Conservation (phyloP, 2,888 invertebrate species). For the Blastobasis lacticolella region DNA sequence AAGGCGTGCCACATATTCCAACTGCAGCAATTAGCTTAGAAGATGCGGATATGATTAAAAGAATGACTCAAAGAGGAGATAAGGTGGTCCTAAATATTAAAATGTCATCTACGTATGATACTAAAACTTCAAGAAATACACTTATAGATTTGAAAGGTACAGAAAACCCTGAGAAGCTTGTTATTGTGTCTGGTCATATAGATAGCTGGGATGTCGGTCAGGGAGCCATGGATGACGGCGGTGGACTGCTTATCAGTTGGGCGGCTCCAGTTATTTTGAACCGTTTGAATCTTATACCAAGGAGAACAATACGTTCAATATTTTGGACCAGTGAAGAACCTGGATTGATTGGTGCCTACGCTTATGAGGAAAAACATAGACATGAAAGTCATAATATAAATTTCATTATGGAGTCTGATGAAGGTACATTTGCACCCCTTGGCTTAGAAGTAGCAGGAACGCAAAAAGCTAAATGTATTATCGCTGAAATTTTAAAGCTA, state of each 20-base stretch:
- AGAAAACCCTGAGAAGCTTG: slow-evolving; percentile 61
- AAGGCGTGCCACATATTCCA: slow-evolving; percentile 78
- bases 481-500: slow-evolving; percentile 79
- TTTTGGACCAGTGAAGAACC: slow-evolving; percentile 89
- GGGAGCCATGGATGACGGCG: slow-evolving; percentile 91
- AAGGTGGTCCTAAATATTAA: slow-evolving; percentile 67
- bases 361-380: slow-evolving; percentile 77
- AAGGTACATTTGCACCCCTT: slow-evolving; percentile 83
- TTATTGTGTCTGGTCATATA: slow-evolving; percentile 87
- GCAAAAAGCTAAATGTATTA: slow-evolving; percentile 76
- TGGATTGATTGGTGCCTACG: slow-evolving; percentile 78
- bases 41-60: slow-evolving; percentile 82
- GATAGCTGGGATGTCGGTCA: slow-evolving; percentile 93
- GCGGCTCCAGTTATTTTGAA: slow-evolving; percentile 80
- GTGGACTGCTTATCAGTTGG: slow-evolving; percentile 87
- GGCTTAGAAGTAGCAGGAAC: slow-evolving; percentile 81
- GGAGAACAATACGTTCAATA: slow-evolving; percentile 81
- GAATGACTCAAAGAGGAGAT: slow-evolving; percentile 75
- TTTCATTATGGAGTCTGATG: slow-evolving; percentile 88
- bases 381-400: slow-evolving; percentile 76
- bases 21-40: slow-evolving; percentile 84
- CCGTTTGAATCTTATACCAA: slow-evolving; percentile 76
- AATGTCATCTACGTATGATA: slow-evolving; percentile 77
- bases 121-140: slow-evolving; percentile 80
- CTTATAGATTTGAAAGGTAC: slow-evolving; percentile 79